Base-by-base conservation (phyloP, 2,113 vertebrate genomes). In the Pseudopipra pipra region DNA sequence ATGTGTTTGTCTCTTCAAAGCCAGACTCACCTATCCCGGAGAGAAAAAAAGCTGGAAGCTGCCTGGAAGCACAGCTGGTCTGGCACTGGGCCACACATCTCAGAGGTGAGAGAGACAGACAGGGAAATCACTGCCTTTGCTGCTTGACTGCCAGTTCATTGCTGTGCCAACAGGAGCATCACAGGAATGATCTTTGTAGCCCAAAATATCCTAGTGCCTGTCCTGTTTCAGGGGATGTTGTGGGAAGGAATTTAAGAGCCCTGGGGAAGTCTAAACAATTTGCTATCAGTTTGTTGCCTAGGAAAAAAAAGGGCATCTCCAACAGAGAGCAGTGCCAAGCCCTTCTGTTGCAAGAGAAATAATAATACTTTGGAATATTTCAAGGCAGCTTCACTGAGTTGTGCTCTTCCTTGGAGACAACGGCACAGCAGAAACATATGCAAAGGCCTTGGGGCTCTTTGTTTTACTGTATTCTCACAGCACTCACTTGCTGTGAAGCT, bases 41-140 rank as follows among this genome's bases (percentile, higher is more conserved):
- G 61, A 93, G 93, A 72, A n/a, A 59, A 55, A 93, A 93, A 73
- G 59, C 95, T 96, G 93, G 72, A 94, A 96, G 82, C 63, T 1
- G 61, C 79, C 85, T 75, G 90, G 88, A 88, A 84, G 82, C 82
- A 76, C 90, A 96, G 95, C 87, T 96, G 90, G 83, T 56, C 90
- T 93, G 93, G 92, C 91, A 88, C 65, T 51, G 12, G 52, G 95
- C 95, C 85, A 94, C 68, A 12, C 72, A 80, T 62, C 85, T 94
- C 59, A 8, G 87, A 95, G 92, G 85, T 90, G 88, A 76, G 63
- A 51, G 18, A 90, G 79, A 24, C 35, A 55, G 59, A 22, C 78
- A 63, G 83, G 22, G 58, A 88, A 93, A 95, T 93, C 71, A 33
- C 30, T 54, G 82, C 85, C 74, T 52, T 30, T 2, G 41, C 58